phyloP scores from a whole-genome alignment of 2,888 invertebrate species.

The Oithona nana region DNA sequence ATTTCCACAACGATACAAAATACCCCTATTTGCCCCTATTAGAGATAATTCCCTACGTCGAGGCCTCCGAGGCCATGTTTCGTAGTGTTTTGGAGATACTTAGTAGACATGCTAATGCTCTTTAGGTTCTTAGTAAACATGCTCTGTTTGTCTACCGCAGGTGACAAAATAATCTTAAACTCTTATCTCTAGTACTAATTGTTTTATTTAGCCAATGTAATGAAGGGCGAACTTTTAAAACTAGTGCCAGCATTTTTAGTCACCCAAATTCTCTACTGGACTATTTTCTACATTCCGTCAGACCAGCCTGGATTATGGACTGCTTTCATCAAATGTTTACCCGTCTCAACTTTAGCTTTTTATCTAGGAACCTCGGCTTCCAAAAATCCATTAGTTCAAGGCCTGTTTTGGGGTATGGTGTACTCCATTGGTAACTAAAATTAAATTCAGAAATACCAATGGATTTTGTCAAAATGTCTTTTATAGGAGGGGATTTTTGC shows the following conservation, averaged over 20 bases:
- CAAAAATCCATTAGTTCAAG: background rate
- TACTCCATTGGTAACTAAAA: background rate
- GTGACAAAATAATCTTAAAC: too few species aligned
- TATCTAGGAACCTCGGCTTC: background rate
- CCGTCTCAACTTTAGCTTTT: background rate
- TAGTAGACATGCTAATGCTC: too few species aligned
- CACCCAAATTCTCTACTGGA: background rate
- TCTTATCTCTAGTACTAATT: too few species aligned
- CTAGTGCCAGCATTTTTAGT: background rate
- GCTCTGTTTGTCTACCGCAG: too few species aligned
- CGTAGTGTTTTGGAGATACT: too few species aligned
- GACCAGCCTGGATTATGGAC: background rate
- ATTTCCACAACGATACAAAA: too few species aligned
- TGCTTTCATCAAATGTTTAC: background rate
- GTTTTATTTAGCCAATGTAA: too few species aligned
- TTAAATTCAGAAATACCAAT: background rate
- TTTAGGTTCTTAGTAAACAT: too few species aligned
- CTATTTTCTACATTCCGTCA: background rate
- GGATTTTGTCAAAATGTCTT: background rate
- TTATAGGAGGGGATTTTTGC: background rate
- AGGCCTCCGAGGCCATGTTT: too few species aligned
- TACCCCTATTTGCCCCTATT: too few species aligned
- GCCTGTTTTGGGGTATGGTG: background rate
- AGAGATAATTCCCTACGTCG: too few species aligned
- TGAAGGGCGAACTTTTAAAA: background rate